These are phyloP conservation scores for Teleopsis dalmanni DNA, from an alignment of 1,140 invertebrate species.

Conservation along the genomic window DNA sequence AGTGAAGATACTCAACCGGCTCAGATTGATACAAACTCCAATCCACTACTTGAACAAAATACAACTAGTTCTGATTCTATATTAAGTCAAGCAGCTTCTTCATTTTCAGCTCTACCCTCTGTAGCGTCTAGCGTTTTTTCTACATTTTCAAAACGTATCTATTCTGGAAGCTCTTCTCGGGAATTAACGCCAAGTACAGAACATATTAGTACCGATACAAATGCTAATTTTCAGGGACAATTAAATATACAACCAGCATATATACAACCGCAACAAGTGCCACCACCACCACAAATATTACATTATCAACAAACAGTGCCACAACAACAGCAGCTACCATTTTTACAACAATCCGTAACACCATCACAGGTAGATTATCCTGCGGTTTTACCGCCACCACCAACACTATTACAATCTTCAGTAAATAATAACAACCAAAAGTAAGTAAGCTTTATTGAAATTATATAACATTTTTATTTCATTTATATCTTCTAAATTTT, in stretches of 20 bases:
- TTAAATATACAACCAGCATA: constrained; percentile 36
- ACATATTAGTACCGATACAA: constrained; percentile 8
- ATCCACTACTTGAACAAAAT: constrained; percentile 25
- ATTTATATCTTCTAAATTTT: background rate
- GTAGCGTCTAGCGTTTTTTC: constrained; percentile 53
- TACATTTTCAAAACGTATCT: constrained; percentile 50
- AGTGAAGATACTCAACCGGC: constrained; percentile 5
- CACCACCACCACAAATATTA: constrained; percentile 10
- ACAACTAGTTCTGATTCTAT: constrained; percentile 35
- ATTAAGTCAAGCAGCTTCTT: constrained; percentile 48
- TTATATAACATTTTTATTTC: background rate
- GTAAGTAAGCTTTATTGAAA: background rate
- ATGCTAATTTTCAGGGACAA: constrained; percentile 16
- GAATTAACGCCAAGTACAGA: constrained; percentile 16
- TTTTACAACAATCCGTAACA: constrained; percentile 10
- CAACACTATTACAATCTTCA: background rate
- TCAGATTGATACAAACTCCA: constrained; percentile 25
- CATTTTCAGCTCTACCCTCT: constrained; percentile 51
- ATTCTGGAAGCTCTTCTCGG: constrained; percentile 20
- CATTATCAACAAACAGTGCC: constrained; percentile 10
- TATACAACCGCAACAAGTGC: constrained; percentile 23
- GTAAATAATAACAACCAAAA: background rate
- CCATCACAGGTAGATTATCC: background rate
- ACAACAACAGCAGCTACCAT: constrained; percentile 8
- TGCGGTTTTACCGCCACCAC: background rate